phyloP scores from a whole-genome alignment of 2,797 vertebrate genomes.

The Mastacembelus armatus region DNA sequence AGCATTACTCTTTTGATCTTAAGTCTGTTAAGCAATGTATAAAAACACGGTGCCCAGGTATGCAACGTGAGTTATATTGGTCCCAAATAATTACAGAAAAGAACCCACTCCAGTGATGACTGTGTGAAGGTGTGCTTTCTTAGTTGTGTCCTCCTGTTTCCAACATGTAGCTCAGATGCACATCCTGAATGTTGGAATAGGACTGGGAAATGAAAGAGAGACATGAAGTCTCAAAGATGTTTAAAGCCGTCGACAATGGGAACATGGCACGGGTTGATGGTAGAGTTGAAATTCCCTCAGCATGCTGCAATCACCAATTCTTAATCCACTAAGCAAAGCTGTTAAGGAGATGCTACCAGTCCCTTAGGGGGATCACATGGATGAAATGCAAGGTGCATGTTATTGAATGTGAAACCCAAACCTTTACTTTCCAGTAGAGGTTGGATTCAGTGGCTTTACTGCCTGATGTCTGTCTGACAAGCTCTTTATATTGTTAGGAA shows the following conservation, averaged over 20 bases:
- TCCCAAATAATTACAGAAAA: too few species aligned
- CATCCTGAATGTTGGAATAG: neutral
- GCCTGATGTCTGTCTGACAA: slow-evolving; percentile 13
- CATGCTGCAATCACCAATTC: neutral
- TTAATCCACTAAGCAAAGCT: neutral
- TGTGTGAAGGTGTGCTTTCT: too few species aligned
- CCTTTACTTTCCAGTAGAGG: slow-evolving; percentile 1
- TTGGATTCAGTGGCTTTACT: slow-evolving; percentile 22
- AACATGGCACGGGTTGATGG: neutral
- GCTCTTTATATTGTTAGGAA: slow-evolving; percentile 1
- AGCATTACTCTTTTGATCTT: too few species aligned
- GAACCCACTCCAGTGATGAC: too few species aligned
- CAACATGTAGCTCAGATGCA: neutral
- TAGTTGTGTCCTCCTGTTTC: too few species aligned
- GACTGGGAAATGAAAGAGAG: neutral
- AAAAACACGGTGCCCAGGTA: neutral
- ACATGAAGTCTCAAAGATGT: slow-evolving; percentile 14
- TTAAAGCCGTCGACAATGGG: slow-evolving; percentile 42
- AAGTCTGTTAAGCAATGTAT: too few species aligned
- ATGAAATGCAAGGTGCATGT: neutral
- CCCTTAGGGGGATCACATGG: neutral
- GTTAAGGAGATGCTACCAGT: neutral
- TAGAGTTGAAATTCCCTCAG: neutral
- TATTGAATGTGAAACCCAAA: neutral
- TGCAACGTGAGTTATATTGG: too few species aligned